A percentile compares a stretch with the other conserved stretches of the same genome.
These are phyloP conservation scores for Lethrus apterus DNA, from an alignment of 1,140 invertebrate species.

Conservation along the genomic window DNA sequence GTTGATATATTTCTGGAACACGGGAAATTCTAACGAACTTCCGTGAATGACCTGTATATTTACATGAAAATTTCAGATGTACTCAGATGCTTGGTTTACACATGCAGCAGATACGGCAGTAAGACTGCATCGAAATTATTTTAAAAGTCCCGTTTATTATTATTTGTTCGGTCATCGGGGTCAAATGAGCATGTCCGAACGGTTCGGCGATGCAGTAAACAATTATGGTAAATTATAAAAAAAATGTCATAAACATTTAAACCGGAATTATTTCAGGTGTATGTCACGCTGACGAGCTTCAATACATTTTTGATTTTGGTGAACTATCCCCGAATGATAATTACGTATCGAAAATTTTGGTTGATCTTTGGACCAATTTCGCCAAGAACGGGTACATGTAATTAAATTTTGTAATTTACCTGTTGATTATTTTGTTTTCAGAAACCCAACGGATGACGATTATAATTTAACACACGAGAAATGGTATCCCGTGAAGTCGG, in stretches of 20 bases:
- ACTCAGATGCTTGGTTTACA: constrained; percentile 61
- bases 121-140: constrained; percentile 43
- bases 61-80: constrained; percentile 47
- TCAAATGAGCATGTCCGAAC: constrained; percentile 56
- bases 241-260: neutral
- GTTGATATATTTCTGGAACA: too few relatives aligned
- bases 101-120: constrained; percentile 52
- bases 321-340: constrained; percentile 45
- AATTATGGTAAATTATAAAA: constrained; percentile 48
- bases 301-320: constrained; percentile 62
- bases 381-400: constrained; percentile 54
- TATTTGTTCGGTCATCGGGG: constrained; percentile 60
- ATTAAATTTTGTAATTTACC: neutral
- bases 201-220: constrained; percentile 53
- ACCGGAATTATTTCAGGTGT: constrained; percentile 43
- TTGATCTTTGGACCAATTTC: constrained; percentile 63
- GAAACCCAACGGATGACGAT: constrained; percentile 45
- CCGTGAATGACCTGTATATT: too few relatives aligned
- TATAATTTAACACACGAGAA: constrained; percentile 35
- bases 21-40: too few relatives aligned
- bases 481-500: constrained; percentile 44
- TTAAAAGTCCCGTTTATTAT: constrained; percentile 50
- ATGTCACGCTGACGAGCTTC: constrained; percentile 65
- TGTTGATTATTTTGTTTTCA: constrained; percentile 28
- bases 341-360: constrained; percentile 47